These are phyloP conservation scores for Mobula birostris DNA, from an alignment of 2,113 vertebrate genomes.

Conservation along the genomic window DNA sequence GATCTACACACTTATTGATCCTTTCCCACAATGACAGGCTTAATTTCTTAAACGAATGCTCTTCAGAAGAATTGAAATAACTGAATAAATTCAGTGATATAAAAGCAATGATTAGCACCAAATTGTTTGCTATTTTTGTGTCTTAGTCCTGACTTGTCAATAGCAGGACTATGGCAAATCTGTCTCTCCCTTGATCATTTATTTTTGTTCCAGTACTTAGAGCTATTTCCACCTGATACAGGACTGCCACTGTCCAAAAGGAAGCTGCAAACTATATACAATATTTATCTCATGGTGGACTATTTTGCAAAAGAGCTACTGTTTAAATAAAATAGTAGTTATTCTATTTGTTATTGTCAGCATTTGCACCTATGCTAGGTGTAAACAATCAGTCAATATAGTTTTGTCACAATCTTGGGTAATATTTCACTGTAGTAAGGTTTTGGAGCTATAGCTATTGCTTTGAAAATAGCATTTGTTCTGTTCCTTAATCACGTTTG, in stretches of 20 bases:
- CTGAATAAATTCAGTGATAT: not conserved
- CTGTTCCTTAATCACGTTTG: not conserved
- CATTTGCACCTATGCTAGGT: not conserved
- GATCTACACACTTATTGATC: not conserved
- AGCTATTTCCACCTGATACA: not conserved
- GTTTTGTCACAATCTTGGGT: not conserved
- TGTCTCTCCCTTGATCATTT: not conserved
- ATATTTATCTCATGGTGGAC: not conserved
- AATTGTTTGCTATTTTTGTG: not conserved
- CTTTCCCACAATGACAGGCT: not conserved
- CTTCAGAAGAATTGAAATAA: not conserved
- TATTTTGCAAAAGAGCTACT: not conserved
- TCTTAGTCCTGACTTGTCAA: not conserved
- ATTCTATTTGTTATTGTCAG: not conserved
- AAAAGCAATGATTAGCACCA: not conserved
- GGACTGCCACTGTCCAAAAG: too few relatives aligned
- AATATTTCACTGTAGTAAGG: not conserved
- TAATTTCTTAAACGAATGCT: not conserved
- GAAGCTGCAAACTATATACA: not conserved
- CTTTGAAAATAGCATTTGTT: not conserved
- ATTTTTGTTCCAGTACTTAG: not conserved
- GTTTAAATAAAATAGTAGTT: not conserved
- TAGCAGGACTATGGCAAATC: not conserved
- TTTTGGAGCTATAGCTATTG: constrained; percentile 34
- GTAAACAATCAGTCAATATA: constrained; percentile 2